A percentile compares a stretch with the other conserved stretches of the same genome.
phyloP scores from a whole-genome alignment of 2,888 invertebrate species.

The Nemotelus nigrinus region DNA sequence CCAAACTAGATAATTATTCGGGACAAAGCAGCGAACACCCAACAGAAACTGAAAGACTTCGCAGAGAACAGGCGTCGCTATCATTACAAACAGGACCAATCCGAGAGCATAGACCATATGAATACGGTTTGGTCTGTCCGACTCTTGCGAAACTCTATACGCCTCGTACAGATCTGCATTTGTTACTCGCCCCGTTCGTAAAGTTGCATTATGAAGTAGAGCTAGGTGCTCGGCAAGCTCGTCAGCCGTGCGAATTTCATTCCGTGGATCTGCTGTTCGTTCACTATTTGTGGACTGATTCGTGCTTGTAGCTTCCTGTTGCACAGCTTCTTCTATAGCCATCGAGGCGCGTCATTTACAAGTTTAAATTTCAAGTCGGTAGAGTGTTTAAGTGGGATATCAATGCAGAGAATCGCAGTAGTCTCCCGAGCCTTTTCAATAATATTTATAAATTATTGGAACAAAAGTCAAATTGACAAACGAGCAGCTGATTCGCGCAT shows the following conservation, averaged over 20 bases:
- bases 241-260: not conserved
- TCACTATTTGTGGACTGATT: too few species aligned
- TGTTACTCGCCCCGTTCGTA: conserved; percentile 60
- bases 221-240: conserved; percentile 53
- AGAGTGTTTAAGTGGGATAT: too few species aligned
- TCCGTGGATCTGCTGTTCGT: not conserved
- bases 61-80: conserved; percentile 62
- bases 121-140: conserved; percentile 57
- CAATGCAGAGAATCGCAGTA: too few species aligned
- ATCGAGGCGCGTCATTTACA: conserved; percentile 4
- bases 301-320: conserved; percentile 41
- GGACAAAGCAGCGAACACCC: conserved; percentile 78
- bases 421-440: too few species aligned
- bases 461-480: too few species aligned
- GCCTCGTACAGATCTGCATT: conserved; percentile 60
- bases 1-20: conserved; percentile 87
- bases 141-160: conserved; percentile 58
- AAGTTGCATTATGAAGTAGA: conserved; percentile 58
- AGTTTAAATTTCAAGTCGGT: not conserved
- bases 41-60: conserved; percentile 64
- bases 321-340: conserved; percentile 9
- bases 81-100: conserved; percentile 60
- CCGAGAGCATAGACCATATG: conserved; percentile 60
- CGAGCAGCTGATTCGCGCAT: too few species aligned
- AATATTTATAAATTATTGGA: too few species aligned